Percentiles rank a stretch among this genome's conserved stretches.
Evolutionary conservation across 37 sponge, comb jelly and placozoan genomes (phyloP).

Genomic region (Chondrilla cf. caribensis): DNA sequence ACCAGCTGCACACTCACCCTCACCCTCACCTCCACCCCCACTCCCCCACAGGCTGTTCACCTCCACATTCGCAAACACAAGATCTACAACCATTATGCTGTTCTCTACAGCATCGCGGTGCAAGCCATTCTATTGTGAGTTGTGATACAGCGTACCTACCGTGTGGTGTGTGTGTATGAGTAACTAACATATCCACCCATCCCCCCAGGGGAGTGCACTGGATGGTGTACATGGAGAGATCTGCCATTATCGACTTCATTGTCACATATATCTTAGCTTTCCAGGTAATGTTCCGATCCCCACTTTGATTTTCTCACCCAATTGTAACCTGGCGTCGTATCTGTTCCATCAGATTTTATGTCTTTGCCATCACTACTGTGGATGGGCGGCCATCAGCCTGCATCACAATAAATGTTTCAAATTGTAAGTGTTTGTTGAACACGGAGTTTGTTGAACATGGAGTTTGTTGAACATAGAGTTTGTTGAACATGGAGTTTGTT

Average conservation of each 20-base stretch:
- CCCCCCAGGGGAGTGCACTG: neutral
- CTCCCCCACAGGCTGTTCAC: conserved; percentile 48
- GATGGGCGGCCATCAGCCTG: conserved; percentile 59
- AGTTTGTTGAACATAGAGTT: no score
- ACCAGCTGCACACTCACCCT: neutral
- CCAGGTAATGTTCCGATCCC: conserved; percentile 30
- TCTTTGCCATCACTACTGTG: conserved; percentile 21
- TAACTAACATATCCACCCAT: neutral
- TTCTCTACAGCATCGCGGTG: conserved; percentile 39
- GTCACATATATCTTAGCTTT: conserved; percentile 43
- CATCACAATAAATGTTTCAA: conserved; percentile 51
- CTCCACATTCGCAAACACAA: conserved; percentile 50
- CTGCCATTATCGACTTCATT: conserved; percentile 46
- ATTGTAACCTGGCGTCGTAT: neutral
- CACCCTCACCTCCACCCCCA: neutral
- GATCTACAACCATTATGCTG: conserved; percentile 54
- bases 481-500: neutral
- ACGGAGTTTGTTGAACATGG: no score
- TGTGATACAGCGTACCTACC: no score
- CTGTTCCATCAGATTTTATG: neutral
- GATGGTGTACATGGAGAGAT: neutral
- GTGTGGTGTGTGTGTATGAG: conserved; percentile 19
- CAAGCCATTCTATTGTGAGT: conserved; percentile 6
- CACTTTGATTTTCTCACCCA: no score
- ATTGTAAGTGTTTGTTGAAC: conserved; percentile 24